Conservation (phyloP, 2,888 invertebrate species). For the Heliconius sara region DNA sequence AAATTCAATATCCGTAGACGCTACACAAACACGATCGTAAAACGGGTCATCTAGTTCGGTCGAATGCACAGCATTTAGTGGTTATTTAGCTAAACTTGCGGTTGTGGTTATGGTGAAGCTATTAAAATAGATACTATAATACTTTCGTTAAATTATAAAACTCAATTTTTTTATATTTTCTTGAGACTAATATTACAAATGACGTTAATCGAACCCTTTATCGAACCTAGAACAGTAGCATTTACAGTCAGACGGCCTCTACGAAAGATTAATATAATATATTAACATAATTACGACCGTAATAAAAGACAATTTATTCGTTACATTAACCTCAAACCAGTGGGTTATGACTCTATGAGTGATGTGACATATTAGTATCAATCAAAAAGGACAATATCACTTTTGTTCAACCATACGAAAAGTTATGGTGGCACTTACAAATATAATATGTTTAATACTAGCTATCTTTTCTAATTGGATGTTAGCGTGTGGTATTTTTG, state of each 20-base stretch:
- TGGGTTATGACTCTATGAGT: neutral
- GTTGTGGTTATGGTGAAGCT: neutral
- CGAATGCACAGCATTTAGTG: neutral
- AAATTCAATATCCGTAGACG: neutral
- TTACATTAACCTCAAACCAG: constrained; percentile 18
- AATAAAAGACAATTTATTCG: constrained; percentile 18
- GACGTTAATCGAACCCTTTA: no score
- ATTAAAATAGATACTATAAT: neutral
- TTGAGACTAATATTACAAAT: no score
- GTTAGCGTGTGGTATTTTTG: no score
- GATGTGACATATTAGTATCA: constrained; percentile 21
- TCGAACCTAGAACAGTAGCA: neutral
- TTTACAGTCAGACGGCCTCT: neutral
- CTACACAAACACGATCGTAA: constrained; percentile 1
- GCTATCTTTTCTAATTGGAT: neutral
- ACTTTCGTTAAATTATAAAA: no score
- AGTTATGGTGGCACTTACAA: neutral
- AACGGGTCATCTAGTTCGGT: neutral
- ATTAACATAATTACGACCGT: constrained; percentile 10
- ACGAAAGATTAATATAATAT: neutral
- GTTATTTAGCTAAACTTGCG: neutral
- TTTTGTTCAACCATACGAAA: constrained; percentile 4
- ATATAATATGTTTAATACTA: neutral
- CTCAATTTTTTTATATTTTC: no score
- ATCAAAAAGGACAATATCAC: constrained; percentile 9